Conservation (phyloP, 2,888 invertebrate species). For the Rhamnusium bicolor region DNA sequence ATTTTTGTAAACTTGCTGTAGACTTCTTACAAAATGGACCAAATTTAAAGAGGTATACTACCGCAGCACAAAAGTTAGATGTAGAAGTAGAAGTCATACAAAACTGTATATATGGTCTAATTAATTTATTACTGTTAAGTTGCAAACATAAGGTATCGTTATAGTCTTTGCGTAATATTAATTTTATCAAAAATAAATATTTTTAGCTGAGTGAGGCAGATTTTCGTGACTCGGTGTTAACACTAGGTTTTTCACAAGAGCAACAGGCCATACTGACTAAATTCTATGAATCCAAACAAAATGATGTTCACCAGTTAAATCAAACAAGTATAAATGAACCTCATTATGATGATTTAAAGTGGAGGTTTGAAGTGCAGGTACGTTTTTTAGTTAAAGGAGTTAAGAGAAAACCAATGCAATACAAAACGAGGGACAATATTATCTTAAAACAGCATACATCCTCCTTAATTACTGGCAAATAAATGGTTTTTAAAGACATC, state of each 20-base stretch:
- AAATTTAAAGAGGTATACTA: slow-evolving; percentile 76
- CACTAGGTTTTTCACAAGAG: slow-evolving; percentile 76
- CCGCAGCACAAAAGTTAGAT: slow-evolving; percentile 78
- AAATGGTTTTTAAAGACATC: no score
- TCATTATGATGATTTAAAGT: slow-evolving; percentile 76
- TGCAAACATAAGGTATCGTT: slow-evolving; percentile 78
- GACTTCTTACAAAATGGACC: slow-evolving; percentile 80
- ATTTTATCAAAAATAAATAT: slow-evolving; percentile 32
- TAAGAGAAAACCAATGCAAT: no score
- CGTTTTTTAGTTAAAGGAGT: neutral
- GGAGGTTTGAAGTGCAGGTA: slow-evolving; percentile 79
- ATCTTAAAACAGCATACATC: no score
- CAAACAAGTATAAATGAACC: slow-evolving; percentile 70
- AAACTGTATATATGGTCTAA: slow-evolving; percentile 81
- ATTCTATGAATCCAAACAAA: slow-evolving; percentile 75
- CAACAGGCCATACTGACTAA: slow-evolving; percentile 76
- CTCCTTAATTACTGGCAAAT: no score
- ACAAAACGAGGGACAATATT: no score
- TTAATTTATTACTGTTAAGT: slow-evolving; percentile 82
- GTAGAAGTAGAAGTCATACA: slow-evolving; percentile 74
- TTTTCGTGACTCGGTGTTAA: slow-evolving; percentile 71
- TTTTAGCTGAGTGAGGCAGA: slow-evolving; percentile 71
- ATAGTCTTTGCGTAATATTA: slow-evolving; percentile 55
- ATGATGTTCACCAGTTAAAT: slow-evolving; percentile 71
- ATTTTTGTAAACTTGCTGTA: slow-evolving; percentile 80